A percentile compares a stretch with the other conserved stretches of the same genome.
Conservation (phyloP, 1,140 invertebrate species). For the Drosophila bocqueti region DNA sequence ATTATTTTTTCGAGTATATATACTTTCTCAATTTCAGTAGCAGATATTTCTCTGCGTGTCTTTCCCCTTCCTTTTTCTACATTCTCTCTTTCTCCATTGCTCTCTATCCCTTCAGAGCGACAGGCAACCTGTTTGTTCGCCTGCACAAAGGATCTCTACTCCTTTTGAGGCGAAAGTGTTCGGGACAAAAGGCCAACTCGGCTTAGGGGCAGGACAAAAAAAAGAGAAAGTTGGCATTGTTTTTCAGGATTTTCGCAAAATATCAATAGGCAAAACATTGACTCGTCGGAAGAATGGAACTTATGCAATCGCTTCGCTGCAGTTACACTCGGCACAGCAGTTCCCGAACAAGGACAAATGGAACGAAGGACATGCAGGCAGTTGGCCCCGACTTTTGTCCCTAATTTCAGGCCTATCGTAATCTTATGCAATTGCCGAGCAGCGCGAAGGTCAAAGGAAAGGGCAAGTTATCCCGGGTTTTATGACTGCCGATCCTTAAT, state of each 20-base stretch:
- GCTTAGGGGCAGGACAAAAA: slow-evolving; percentile 53
- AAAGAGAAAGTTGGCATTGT: slow-evolving; percentile 77
- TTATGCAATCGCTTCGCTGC: slow-evolving; percentile 67
- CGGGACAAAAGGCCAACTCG: slow-evolving; percentile 53
- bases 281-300: slow-evolving; percentile 35
- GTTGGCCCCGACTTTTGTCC: slow-evolving; percentile 20
- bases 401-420: slow-evolving; percentile 29
- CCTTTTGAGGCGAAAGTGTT: slow-evolving; percentile 50
- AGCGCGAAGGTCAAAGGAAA: slow-evolving; percentile 64
- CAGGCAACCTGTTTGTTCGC: slow-evolving; percentile 48
- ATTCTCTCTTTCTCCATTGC: neutral
- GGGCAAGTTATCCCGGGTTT: slow-evolving; percentile 59
- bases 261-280: slow-evolving; percentile 72
- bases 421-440: slow-evolving; percentile 65
- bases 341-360: slow-evolving; percentile 30
- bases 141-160: slow-evolving; percentile 51
- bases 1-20: neutral
- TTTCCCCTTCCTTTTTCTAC: neutral
- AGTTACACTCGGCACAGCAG: slow-evolving; percentile 60
- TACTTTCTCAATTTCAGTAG: neutral
- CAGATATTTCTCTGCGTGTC: neutral
- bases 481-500: slow-evolving; percentile 48
- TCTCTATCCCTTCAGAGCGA: slow-evolving; percentile 20
- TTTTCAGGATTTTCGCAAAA: slow-evolving; percentile 46
- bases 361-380: slow-evolving; percentile 54